phyloP scores from a whole-genome alignment of 2,888 invertebrate species.

The Autographa gamma region DNA sequence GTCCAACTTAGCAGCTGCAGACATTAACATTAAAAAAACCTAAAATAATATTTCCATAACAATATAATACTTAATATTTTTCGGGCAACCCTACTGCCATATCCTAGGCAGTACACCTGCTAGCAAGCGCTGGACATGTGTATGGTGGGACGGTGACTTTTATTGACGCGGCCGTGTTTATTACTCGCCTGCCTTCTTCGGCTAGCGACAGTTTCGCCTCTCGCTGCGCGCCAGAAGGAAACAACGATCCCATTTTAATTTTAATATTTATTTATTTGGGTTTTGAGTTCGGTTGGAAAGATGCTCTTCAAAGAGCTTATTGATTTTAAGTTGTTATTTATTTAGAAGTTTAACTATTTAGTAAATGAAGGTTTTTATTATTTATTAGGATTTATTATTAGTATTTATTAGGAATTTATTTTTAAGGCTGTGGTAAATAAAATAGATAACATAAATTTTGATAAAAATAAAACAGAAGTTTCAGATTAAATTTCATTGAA shows the following conservation, averaged over 20 bases:
- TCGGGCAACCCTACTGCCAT: constrained; percentile 64
- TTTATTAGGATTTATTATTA: too few species aligned
- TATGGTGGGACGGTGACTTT: constrained; percentile 82
- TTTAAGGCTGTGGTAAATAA: not conserved
- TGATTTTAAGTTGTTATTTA: not conserved
- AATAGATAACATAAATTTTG: not conserved
- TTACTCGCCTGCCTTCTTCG: constrained; percentile 74
- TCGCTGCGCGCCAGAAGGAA: constrained; percentile 55
- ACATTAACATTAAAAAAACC: not conserved
- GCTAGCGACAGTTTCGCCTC: constrained; percentile 67
- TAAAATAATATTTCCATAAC: not conserved
- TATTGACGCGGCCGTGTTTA: constrained; percentile 84
- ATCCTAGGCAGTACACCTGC: constrained; percentile 77
- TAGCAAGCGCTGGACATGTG: constrained; percentile 77
- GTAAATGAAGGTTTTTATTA: too few species aligned
- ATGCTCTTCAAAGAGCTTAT: not conserved
- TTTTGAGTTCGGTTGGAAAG: not conserved
- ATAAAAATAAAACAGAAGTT: constrained; percentile 9
- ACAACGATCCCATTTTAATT: constrained; percentile 28
- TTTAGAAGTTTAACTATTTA: too few species aligned
- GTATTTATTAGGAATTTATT: too few species aligned
- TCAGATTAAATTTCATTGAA: constrained; percentile 22
- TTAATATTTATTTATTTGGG: not conserved
- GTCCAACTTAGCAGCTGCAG: not conserved
- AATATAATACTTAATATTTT: constrained; percentile 28